These are phyloP conservation scores for Bradysia coprophila DNA, from an alignment of 1,140 invertebrate genomes.

Conservation along the genomic window DNA sequence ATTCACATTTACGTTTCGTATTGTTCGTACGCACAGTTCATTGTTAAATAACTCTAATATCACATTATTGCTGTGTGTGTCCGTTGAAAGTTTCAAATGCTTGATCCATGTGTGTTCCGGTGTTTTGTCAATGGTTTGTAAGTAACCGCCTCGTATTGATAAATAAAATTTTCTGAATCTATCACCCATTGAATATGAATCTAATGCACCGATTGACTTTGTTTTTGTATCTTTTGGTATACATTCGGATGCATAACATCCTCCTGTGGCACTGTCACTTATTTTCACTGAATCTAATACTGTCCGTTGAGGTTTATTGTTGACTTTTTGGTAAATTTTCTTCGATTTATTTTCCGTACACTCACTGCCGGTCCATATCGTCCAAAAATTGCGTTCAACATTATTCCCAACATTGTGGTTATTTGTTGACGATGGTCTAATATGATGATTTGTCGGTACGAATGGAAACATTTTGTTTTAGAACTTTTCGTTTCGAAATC, in stretches of 20 bases:
- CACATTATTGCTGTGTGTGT: constrained; percentile 43
- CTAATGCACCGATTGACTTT: constrained; percentile 7
- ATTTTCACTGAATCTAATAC: too few relatives aligned
- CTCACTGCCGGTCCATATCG: too few relatives aligned
- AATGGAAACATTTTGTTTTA: neutral
- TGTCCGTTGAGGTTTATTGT: too few relatives aligned
- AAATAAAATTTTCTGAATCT: neutral
- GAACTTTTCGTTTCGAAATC: too few relatives aligned
- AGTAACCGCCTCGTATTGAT: neutral
- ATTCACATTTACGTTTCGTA: constrained; percentile 16
- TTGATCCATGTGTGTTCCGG: constrained; percentile 2
- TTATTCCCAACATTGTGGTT: too few relatives aligned
- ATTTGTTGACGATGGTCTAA: too few relatives aligned
- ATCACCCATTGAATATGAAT: neutral
- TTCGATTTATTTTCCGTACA: too few relatives aligned
- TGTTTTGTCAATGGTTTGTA: constrained; percentile 1
- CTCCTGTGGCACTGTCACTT: too few relatives aligned
- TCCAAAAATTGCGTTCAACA: too few relatives aligned
- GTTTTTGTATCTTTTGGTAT: constrained; percentile 18
- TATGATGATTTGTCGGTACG: neutral
- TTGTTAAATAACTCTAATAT: constrained; percentile 24
- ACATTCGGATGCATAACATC: constrained; percentile 11
- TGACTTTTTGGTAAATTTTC: too few relatives aligned
- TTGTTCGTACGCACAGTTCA: constrained; percentile 14
- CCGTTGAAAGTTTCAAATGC: constrained; percentile 31